Conservation (phyloP, 2,888 invertebrate species). For the Resseliella maxima region DNA sequence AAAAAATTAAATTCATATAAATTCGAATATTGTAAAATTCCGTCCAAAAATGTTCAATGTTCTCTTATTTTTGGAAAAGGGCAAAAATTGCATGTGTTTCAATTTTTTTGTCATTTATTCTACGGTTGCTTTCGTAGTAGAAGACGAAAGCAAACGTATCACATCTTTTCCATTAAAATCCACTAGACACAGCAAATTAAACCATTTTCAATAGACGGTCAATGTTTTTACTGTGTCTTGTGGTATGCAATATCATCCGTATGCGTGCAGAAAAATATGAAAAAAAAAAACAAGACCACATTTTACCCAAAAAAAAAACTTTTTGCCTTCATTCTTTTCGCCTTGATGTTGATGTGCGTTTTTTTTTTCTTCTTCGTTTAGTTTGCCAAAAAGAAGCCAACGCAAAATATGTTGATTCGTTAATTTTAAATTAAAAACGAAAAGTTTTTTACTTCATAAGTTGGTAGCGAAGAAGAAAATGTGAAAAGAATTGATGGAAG, state of each 20-base stretch:
- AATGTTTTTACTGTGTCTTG: not conserved
- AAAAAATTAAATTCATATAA: too few species aligned
- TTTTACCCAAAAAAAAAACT: not conserved
- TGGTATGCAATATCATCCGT: constrained; percentile 7
- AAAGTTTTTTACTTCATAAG: constrained; percentile 27
- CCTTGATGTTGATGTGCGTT: not conserved
- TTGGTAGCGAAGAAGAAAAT: not conserved
- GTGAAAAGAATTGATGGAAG: not conserved
- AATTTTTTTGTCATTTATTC: too few species aligned
- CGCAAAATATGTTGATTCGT: constrained; percentile 31
- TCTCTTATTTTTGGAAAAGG: too few species aligned
- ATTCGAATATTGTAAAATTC: too few species aligned
- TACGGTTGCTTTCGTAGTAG: too few species aligned
- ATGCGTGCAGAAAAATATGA: constrained; percentile 36
- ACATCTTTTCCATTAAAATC: not conserved
- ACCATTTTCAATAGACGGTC: constrained; percentile 19
- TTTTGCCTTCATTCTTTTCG: constrained; percentile 5
- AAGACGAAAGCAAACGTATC: too few species aligned
- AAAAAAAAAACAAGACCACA: not conserved
- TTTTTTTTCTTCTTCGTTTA: not conserved
- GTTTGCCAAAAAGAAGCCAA: not conserved
- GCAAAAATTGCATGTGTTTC: too few species aligned
- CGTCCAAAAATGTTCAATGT: too few species aligned
- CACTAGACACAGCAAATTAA: not conserved
- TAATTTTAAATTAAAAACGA: constrained; percentile 44